Evolutionary conservation across 2,888 invertebrate species (phyloP), one percentile per base, ranked within the genome.

Genomic region (Habroteleia sp.): DNA sequence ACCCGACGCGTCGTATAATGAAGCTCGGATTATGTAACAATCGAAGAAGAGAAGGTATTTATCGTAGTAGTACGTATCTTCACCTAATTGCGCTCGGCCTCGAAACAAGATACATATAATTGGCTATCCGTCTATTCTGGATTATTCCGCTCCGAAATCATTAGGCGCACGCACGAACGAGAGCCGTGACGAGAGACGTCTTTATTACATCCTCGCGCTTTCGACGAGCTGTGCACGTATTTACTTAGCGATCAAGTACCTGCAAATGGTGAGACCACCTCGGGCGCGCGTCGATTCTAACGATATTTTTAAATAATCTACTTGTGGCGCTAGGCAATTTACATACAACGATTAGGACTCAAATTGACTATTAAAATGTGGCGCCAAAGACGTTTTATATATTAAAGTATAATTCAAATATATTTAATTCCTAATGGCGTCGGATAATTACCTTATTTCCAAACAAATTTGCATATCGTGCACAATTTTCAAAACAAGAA

Each of bases 71-170:
- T 69, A 75, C 60, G 69, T 75, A 75, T 71, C 65, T 54, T 69
- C 75, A 71, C 54, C 69, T 68, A 65, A 72, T 77, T 75, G 60
- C 69, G 65, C 52, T 69, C 62, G 69, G 56, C 74, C 74, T 69
- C 65, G 74, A 75, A 74, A 73, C 72, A 48, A 74, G 72, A 72
- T 74, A 72, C 74, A 77, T 74, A 77, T 77, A 77, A 77, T 77
- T 74, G 77, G 68, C 63, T 66, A 66, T 76, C 72, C 77, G 75
- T 77, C 74, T 76, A 77, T 78, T 79, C 76, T 77, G 69, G 77
- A 75, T 74, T 69, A 78, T 76, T 74, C 74, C 74, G 75, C 63
- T 66, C 74, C 75, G 71, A 77, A 75, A 77, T 78, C 77, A 77
- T 78, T 78, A 75, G 73, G 60, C 37, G 77, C 78, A 77, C 77